These are phyloP conservation scores for Phortica okadai DNA, from an alignment of 2,888 invertebrate species.

Conservation along the genomic window DNA sequence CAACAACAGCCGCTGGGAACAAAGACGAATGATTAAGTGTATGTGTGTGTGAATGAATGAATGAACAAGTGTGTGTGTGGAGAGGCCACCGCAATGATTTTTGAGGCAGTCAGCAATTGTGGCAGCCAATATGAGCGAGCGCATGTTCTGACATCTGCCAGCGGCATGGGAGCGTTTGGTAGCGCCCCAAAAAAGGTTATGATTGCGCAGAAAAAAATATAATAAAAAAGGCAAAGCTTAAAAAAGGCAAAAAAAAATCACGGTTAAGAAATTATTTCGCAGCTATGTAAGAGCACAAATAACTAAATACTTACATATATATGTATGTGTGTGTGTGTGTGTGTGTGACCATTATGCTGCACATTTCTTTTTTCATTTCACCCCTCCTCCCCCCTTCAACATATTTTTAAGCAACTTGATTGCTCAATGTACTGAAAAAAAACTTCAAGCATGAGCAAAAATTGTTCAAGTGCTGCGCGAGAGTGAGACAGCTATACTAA, in stretches of 20 bases:
- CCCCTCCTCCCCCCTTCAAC: not conserved
- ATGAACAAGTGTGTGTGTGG: not conserved
- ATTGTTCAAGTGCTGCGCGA: not conserved
- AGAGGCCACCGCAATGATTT: not conserved
- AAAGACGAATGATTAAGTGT: conserved; percentile 15
- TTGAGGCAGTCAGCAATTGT: not conserved
- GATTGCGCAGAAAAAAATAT: conserved; percentile 20
- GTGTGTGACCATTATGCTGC: conserved; percentile 8
- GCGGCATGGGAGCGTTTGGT: conserved; percentile 14
- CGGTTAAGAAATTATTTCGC: conserved; percentile 16
- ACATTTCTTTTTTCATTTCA: not conserved
- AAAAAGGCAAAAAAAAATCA: conserved; percentile 6
- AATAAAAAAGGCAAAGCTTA: not conserved
- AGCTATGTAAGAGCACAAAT: not conserved
- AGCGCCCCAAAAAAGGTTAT: conserved; percentile 18
- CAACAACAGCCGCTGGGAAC: not conserved
- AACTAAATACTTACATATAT: conserved; percentile 3
- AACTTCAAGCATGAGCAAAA: not conserved
- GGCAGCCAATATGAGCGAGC: not conserved
- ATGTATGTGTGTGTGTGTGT: conserved; percentile 6
- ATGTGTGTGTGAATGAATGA: conserved; percentile 5
- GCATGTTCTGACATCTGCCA: conserved; percentile 17
- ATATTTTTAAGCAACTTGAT: conserved; percentile 18
- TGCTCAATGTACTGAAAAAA: conserved; percentile 20
- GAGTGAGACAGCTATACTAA: not conserved